These are phyloP conservation scores for Sebastes trivittatus DNA, from an alignment of 2,797 vertebrate species.

Conservation along the genomic window DNA sequence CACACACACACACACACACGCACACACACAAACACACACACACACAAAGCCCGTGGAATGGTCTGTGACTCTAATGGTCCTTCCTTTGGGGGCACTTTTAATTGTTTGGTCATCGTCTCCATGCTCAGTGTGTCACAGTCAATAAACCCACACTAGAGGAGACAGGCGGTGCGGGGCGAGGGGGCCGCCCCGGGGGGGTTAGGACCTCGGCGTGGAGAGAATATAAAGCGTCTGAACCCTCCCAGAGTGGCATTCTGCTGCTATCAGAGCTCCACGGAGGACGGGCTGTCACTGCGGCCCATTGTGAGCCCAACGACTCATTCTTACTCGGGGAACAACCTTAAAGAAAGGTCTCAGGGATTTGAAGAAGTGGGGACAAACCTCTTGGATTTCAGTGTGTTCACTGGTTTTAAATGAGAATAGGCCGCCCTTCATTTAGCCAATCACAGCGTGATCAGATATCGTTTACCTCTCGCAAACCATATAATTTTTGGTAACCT, in stretches of 20 bases:
- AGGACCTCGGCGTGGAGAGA: constrained; percentile 69
- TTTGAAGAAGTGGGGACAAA: constrained; percentile 54
- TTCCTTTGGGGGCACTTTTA: constrained; percentile 72
- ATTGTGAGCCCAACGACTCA: constrained; percentile 77
- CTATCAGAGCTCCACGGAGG: constrained; percentile 61
- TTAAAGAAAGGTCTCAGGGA: constrained; percentile 61
- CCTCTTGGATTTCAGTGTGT: constrained; percentile 39
- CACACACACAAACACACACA: constrained; percentile 23
- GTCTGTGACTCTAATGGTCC: constrained; percentile 61
- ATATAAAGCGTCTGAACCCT: constrained; percentile 69
- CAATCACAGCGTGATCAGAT: constrained; percentile 48
- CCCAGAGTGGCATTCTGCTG: constrained; percentile 68
- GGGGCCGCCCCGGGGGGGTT: constrained; percentile 65
- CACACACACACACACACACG: constrained; percentile 31
- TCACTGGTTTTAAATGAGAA: constrained; percentile 28
- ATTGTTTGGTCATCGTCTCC: constrained; percentile 81
- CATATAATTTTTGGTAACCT: constrained; percentile 57
- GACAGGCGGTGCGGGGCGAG: constrained; percentile 75
- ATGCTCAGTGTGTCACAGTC: constrained; percentile 82
- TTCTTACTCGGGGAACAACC: constrained; percentile 54
- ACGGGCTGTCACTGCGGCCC: constrained; percentile 71
- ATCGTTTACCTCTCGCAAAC: constrained; percentile 35
- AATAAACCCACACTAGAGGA: constrained; percentile 84
- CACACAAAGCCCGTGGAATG: constrained; percentile 51
- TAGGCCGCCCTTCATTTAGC: constrained; percentile 2